Evolutionary conservation across 1,140 invertebrate genomes (phyloP), one percentile per base, ranked within the genome.

Genomic region (Euura saliciscinereae): DNA sequence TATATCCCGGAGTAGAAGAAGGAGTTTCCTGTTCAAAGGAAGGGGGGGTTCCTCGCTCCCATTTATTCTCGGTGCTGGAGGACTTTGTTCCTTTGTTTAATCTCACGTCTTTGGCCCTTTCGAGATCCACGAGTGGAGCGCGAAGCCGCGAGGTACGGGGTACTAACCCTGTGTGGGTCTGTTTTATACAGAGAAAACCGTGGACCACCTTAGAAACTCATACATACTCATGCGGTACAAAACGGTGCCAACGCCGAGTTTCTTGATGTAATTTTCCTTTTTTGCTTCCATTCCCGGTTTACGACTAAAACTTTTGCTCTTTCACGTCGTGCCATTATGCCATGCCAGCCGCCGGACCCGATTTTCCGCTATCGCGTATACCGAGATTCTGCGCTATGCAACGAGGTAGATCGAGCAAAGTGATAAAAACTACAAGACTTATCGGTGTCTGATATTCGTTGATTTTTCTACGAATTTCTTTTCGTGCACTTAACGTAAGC

Each of bases 241-340:
- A 28, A 13, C 13, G 11, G 28, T 43, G 28, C 66, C 66, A 43
- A 78, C 77, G 80, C 77, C 80, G 80, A 84, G 80, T 86, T 84
- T 86, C 82, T 83, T 84, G 85, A 85, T 86, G 83, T 86, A 85
- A 85, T 86, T 86, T 84, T 84, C 77, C 80, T 83, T 85, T 84
- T 84, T 84, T 82, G 78, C 81, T 78, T 85, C 80, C 80, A 81
- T 80, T 84, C 82, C 28, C 0, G 78, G 77, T 85, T 86, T 86
- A 86, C 83, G 84, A 85, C 77, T 81, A 71, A 85, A 85, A 85
- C 79, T 85, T 83, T 84, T 80, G 77, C 81, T 78, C 76, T 77
- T 78, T 73, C 76, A 69, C 73, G 28, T 28, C 28, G 28, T 28
- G 28, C 28, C 1, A 28, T 28, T 28, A 28, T 28, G 28, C 28